These are phyloP conservation scores for Ornithoptera alexandrae DNA, from an alignment of 2,888 invertebrate species.

Conservation along the genomic window DNA sequence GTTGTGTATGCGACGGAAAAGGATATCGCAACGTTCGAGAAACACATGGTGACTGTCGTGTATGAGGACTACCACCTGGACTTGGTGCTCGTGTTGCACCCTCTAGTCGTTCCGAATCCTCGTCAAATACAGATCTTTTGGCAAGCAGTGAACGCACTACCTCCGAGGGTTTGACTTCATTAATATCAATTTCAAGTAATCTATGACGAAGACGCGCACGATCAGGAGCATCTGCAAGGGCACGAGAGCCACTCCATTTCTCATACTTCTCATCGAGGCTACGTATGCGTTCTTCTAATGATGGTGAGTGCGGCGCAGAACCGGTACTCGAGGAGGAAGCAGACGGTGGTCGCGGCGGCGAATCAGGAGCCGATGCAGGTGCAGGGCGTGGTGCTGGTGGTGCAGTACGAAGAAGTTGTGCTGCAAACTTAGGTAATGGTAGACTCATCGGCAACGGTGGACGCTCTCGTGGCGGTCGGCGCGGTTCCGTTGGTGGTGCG, in stretches of 20 bases:
- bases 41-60: constrained; percentile 61
- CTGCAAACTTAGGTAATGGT: constrained; percentile 93
- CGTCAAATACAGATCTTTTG: constrained; percentile 96
- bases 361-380: constrained; percentile 79
- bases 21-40: constrained; percentile 53
- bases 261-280: constrained; percentile 96
- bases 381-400: constrained; percentile 72
- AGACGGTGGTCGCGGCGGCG: constrained; percentile 85
- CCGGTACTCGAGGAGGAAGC: constrained; percentile 87
- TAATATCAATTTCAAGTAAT: constrained; percentile 88
- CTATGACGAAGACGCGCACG: constrained; percentile 84
- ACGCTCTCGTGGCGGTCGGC: constrained; percentile 83
- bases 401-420: constrained; percentile 80
- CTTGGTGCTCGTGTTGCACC: constrained; percentile 92
- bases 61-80: constrained; percentile 56
- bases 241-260: constrained; percentile 87
- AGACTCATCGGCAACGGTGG: constrained; percentile 87
- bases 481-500: constrained; percentile 84
- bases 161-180: constrained; percentile 93
- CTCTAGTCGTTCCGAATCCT: constrained; percentile 95
- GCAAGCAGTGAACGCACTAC: constrained; percentile 95
- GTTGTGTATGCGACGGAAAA: constrained; percentile 84
- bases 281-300: constrained; percentile 93
- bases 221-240: constrained; percentile 79
- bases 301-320: constrained; percentile 86